Evolutionary conservation across 2,888 invertebrate genomes (phyloP).

Genomic region (Limnephilus marmoratus): DNA sequence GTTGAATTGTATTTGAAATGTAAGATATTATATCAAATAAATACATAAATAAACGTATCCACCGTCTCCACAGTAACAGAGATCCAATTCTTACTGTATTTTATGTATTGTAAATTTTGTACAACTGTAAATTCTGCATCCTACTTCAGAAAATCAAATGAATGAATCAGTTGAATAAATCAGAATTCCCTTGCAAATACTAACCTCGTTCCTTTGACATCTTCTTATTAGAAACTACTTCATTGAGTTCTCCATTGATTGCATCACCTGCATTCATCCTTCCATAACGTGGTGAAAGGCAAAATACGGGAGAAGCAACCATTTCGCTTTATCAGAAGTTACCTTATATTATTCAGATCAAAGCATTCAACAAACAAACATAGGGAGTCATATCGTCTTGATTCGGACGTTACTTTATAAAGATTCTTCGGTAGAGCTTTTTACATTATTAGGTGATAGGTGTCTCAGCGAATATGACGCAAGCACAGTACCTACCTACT

Average conservation of each 20-base stretch:
- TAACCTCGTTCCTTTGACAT: background rate
- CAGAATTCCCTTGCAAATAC: background rate
- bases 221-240: background rate
- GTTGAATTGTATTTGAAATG: too few species aligned
- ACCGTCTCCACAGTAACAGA: too few species aligned
- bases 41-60: too few species aligned
- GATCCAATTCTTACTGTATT: too few species aligned
- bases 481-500: too few species aligned
- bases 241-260: background rate
- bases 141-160: too few species aligned
- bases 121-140: background rate
- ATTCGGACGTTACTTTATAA: too few species aligned
- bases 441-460: too few species aligned
- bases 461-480: too few species aligned
- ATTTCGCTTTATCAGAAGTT: background rate
- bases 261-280: background rate
- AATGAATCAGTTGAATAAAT: background rate
- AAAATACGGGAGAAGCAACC: background rate
- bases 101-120: background rate
- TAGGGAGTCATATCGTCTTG: background rate
- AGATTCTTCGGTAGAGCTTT: too few species aligned
- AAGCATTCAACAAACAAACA: background rate
- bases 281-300: background rate
- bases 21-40: too few species aligned
- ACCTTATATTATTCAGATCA: background rate